phyloP scores from a whole-genome alignment of 2,888 invertebrate species.

The Coenonympha arcania region DNA sequence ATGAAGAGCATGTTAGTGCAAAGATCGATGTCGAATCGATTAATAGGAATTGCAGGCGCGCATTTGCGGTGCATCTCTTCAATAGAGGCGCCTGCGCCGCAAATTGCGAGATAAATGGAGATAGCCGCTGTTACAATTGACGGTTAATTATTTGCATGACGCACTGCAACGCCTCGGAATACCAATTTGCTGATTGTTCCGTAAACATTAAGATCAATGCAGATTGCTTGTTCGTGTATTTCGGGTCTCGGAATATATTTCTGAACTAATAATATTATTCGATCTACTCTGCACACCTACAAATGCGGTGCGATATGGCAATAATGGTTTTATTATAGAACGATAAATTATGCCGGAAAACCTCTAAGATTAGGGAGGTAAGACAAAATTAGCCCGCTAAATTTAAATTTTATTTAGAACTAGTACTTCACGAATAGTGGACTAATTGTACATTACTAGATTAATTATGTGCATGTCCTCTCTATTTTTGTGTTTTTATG shows the following conservation, averaged over 20 bases:
- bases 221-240: slow-evolving; percentile 4
- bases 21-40: slow-evolving; percentile 72
- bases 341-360: no score
- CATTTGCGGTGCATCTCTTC: slow-evolving; percentile 44
- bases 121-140: slow-evolving; percentile 62
- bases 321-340: no score
- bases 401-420: no score
- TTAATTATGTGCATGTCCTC: no score
- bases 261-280: neutral
- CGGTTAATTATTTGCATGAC: slow-evolving; percentile 68
- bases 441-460: no score
- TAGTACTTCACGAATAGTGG: no score
- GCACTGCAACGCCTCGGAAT: slow-evolving; percentile 45
- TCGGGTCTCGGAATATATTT: neutral
- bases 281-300: no score
- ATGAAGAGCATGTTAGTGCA: slow-evolving; percentile 65
- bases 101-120: slow-evolving; percentile 68
- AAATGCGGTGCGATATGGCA: no score
- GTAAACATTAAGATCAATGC: slow-evolving; percentile 26
- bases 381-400: no score
- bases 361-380: no score
- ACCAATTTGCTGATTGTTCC: slow-evolving; percentile 43
- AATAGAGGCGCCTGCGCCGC: slow-evolving; percentile 69
- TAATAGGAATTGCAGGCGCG: slow-evolving; percentile 64
- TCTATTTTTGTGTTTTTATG: no score